Evolutionary conservation across 1,140 invertebrate genomes (phyloP).

Genomic region (Asobara japonica): DNA sequence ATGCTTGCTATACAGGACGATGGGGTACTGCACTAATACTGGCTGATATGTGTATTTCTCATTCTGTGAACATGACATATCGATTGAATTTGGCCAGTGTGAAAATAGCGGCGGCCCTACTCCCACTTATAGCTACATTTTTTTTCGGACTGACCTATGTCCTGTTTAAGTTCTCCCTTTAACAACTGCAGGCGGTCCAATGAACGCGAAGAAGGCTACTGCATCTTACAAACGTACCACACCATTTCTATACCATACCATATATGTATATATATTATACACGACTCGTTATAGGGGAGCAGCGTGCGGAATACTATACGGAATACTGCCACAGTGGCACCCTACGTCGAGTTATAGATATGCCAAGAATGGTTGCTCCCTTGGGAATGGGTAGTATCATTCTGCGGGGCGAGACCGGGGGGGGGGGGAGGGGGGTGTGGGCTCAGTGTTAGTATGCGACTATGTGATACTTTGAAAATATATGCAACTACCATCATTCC

Average conservation of each 20-base stretch:
- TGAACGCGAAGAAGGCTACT: background rate
- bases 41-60: conserved; percentile 17
- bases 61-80: conserved; percentile 15
- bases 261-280: conserved; percentile 7
- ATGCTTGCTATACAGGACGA: background rate
- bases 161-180: background rate
- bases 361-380: conserved; percentile 17
- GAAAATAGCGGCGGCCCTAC: background rate
- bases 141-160: no score
- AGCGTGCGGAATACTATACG: conserved; percentile 2
- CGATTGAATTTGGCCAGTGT: background rate
- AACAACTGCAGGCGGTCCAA: background rate
- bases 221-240: background rate
- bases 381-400: conserved; percentile 12
- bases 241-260: conserved; percentile 7
- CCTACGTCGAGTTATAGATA: conserved; percentile 29
- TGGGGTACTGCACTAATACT: background rate
- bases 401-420: no score
- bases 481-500: conserved; percentile 14
- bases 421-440: no score
- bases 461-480: conserved; percentile 26
- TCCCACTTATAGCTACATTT: background rate
- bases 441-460: conserved; percentile 3
- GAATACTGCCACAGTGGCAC: conserved; percentile 14
- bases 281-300: conserved; percentile 14